These are phyloP conservation scores for Alfaro cultratus DNA, from an alignment of 2,797 vertebrate genomes.

Conservation along the genomic window DNA sequence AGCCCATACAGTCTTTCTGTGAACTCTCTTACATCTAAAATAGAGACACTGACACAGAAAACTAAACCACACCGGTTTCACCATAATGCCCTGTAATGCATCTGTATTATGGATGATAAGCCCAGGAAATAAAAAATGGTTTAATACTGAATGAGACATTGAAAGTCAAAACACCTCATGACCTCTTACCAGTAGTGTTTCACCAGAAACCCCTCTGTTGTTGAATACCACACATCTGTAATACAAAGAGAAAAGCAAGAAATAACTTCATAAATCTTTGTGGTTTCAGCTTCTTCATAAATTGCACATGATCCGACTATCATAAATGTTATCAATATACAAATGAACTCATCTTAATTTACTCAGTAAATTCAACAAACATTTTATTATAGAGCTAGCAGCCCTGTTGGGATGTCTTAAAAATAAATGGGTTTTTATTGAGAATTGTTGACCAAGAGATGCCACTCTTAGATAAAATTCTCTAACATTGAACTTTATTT, in stretches of 20 bases:
- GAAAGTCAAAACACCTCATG: neutral
- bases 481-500: neutral
- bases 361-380: neutral
- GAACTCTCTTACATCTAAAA: constrained; percentile 35
- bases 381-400: neutral
- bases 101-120: neutral
- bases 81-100: neutral
- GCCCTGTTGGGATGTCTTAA: neutral
- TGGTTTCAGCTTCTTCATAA: neutral
- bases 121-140: neutral
- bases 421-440: neutral
- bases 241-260: constrained; percentile 52
- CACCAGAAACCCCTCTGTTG: constrained; percentile 95
- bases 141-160: neutral
- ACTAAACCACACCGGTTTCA: neutral
- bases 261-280: neutral
- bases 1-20: constrained; percentile 25
- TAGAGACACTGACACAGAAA: constrained; percentile 9
- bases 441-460: neutral
- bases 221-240: constrained; percentile 96
- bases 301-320: neutral
- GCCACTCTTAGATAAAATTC: neutral
- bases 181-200: constrained; percentile 91
- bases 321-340: neutral
- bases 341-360: neutral